phyloP scores from a whole-genome alignment of 2,888 invertebrate species.

The Pachliopta kotzebuea region DNA sequence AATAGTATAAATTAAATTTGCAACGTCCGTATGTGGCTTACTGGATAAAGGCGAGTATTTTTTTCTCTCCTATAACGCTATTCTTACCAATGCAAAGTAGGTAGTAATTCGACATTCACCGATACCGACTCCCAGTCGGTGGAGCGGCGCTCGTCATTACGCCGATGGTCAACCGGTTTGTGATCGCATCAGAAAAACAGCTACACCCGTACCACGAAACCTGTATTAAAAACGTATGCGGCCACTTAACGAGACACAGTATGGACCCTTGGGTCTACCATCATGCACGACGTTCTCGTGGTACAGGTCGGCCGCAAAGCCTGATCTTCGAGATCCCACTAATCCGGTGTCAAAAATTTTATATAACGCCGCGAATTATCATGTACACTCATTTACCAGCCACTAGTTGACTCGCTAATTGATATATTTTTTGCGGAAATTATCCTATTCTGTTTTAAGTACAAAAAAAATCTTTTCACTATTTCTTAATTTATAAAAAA shows the following conservation, averaged over 20 bases:
- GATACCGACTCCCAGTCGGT: conserved; percentile 47
- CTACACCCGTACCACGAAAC: conserved; percentile 59
- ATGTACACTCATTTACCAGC: conserved; percentile 34
- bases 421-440: background rate
- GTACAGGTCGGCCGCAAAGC: conserved; percentile 60
- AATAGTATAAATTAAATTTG: conserved; percentile 1
- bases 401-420: conserved; percentile 24
- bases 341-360: conserved; percentile 66
- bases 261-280: conserved; percentile 15
- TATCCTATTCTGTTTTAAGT: background rate
- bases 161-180: conserved; percentile 75
- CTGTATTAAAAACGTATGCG: conserved; percentile 32
- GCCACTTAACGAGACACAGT: background rate
- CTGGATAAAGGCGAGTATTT: conserved; percentile 7
- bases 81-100: conserved; percentile 65
- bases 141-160: conserved; percentile 56
- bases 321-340: conserved; percentile 59
- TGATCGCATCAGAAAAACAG: conserved; percentile 77
- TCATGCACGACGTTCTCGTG: conserved; percentile 39
- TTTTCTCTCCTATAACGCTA: conserved; percentile 35
- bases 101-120: conserved; percentile 63
- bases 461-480: background rate
- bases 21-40: conserved; percentile 4
- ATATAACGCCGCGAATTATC: conserved; percentile 53
- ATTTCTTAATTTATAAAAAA: no score